Evolutionary conservation across 2,113 vertebrate genomes (phyloP), one percentile per base, ranked within the genome.

Genomic region (Arvicanthis niloticus): DNA sequence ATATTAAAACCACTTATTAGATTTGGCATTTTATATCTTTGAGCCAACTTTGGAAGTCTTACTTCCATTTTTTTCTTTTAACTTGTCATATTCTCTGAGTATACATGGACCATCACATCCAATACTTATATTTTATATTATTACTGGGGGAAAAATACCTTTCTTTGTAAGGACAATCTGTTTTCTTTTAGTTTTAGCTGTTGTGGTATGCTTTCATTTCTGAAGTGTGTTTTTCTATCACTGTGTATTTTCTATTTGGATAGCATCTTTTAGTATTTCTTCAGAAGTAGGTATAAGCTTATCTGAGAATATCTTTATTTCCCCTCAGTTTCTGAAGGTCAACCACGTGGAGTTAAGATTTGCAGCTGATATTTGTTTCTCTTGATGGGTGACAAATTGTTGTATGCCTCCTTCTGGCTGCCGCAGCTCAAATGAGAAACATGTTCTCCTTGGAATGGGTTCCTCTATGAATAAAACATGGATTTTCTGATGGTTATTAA

Each of bases 241-340:
- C 6, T 26, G 60, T 82, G 6, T 15, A 45, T 92, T 56, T 81
- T 82, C 26, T 12, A 2, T 84, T 68, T 68, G 8, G 16, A 82
- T 65, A 75, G 22, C 31, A 56, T 77, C 42, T 5, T 82, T 81
- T 51, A 51, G 10, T 53, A 40, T 75, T 75, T 75, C 4, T 88
- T 82, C 60, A 82, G 5, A 67, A 81, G 65, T 37, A 73, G 19
- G 8, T 42, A 45, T 29, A 40, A 73, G 45, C 42, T 88, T 76
- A 17, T 68, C 58, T 67, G n/a, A 95, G n/a, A 82, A 76, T 62
- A 13, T 24, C 68, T 95, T 48, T 45, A 56, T 90, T 88, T 73
- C 29, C 21, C 15, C 56, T 81, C 51, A 11, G 11, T 82, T 89
- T 76, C 48, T 81, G 68, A 92, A 95, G 53, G 26, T 92, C 70